These are phyloP conservation scores for Centrocercus urophasianus DNA, from an alignment of 2,113 vertebrate genomes.

Conservation along the genomic window DNA sequence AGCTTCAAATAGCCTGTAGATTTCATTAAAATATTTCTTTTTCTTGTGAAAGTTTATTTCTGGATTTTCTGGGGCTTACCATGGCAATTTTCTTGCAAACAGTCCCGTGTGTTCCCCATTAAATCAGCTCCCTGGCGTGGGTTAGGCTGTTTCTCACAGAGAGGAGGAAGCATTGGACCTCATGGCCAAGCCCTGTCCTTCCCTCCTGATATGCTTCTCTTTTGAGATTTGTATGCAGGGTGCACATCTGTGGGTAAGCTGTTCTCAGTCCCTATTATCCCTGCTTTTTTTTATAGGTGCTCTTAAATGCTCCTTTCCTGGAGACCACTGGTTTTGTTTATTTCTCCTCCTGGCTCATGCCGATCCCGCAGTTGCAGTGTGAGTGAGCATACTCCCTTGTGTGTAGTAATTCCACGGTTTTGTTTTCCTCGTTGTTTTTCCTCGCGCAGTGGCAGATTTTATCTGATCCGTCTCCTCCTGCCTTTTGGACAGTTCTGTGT, in stretches of 20 bases:
- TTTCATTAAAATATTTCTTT: background rate
- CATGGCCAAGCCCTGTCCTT: background rate
- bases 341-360: background rate
- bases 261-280: background rate
- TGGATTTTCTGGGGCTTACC: slow-evolving; percentile 7
- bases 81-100: background rate
- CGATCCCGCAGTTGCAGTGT: background rate
- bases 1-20: background rate
- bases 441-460: background rate
- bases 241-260: background rate
- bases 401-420: background rate
- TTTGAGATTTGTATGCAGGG: background rate
- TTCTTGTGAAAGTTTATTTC: background rate
- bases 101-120: background rate
- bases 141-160: fast-evolving
- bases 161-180: background rate
- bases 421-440: background rate
- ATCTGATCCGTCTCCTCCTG: background rate
- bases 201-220: background rate
- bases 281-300: background rate
- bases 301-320: background rate
- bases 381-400: background rate
- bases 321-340: background rate
- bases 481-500: background rate
- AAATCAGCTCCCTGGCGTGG: background rate